Base-by-base conservation (phyloP, 2,113 vertebrate genomes). In the Vimba vimba region DNA sequence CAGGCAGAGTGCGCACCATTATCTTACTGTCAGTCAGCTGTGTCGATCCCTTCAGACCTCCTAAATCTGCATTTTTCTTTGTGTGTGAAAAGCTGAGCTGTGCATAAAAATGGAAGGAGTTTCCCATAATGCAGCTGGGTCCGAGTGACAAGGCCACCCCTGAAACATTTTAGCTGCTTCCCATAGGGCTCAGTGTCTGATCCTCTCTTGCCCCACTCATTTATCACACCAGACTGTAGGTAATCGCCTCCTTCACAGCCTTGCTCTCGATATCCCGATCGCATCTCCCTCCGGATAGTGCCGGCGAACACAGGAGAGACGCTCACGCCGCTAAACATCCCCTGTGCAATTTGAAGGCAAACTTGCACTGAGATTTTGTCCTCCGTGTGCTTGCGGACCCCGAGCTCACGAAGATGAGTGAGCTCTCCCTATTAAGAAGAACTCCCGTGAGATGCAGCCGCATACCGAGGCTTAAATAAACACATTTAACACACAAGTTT, bases 391-490 rank as follows among this genome's bases (percentile, higher is more conserved):
- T 45, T 30, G 21, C n/a, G 21, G 74, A 85, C 8, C 30, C 73
- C 52, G 76, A 15, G 27, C 27, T 66, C 27, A 71, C 36, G 33
- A 27, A 43, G 68, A 71, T 12, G 30, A 79, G 13, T 13, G 30
- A 79, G 17, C 71, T 75, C 43, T 50, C 68, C 6, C 43, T 3
- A 2, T 47, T 50, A 30, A 27, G 19, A 69, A 36, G 6, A 82
- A 50, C 36, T 79, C 84, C 66, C 9, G 3, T 74, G 85, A 59
- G 66, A 86, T 6, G 6, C 36, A 79, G 68, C 77, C 76, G 21
- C 43, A 62, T 55, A 25, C 77, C 17, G 45, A 85, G 71, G 33
- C 85, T 88, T 86, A 86, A 87, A 88, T 79, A 79, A 87, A 88
- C 78, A 84, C 52, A 86, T 73, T 79, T 74, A 79, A 83, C 86